Conservation (phyloP, 2,888 invertebrate genomes). For the Parnassius smintheus region DNA sequence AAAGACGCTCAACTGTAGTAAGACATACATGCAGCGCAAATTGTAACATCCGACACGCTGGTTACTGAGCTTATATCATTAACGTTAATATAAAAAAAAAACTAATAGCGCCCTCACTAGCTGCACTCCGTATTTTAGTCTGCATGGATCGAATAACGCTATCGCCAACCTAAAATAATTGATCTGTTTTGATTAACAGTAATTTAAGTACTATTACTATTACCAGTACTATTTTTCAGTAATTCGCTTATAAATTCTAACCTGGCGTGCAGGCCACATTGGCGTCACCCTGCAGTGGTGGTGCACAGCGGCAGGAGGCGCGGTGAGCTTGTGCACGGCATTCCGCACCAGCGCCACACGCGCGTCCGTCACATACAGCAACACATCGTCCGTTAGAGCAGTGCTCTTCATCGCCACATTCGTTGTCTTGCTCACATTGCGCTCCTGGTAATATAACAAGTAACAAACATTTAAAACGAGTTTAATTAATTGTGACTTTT, state of each 20-base stretch:
- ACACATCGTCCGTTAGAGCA: conserved; percentile 88
- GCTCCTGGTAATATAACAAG: conserved; percentile 46
- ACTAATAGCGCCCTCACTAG: too few species aligned
- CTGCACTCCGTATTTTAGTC: too few species aligned
- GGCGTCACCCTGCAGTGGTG: conserved; percentile 89
- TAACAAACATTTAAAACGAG: background rate
- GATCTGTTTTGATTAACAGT: too few species aligned
- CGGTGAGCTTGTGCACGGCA: conserved; percentile 89
- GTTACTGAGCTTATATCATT: too few species aligned
- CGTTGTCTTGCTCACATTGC: conserved; percentile 86
- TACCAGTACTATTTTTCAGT: too few species aligned
- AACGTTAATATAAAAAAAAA: too few species aligned
- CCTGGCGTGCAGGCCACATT: conserved; percentile 86
- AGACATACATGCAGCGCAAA: too few species aligned
- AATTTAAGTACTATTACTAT: too few species aligned
- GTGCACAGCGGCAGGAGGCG: conserved; percentile 88
- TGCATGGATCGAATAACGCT: too few species aligned
- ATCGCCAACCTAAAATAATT: too few species aligned
- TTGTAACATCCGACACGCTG: too few species aligned
- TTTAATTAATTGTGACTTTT: background rate
- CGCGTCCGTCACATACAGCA: conserved; percentile 86
- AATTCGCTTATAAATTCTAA: conserved; percentile 30
- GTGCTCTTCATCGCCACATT: conserved; percentile 86
- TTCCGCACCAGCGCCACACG: conserved; percentile 89
- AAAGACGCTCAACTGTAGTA: too few species aligned